Conservation (phyloP, 2,888 invertebrate genomes). For the Uloborus plumipes region DNA sequence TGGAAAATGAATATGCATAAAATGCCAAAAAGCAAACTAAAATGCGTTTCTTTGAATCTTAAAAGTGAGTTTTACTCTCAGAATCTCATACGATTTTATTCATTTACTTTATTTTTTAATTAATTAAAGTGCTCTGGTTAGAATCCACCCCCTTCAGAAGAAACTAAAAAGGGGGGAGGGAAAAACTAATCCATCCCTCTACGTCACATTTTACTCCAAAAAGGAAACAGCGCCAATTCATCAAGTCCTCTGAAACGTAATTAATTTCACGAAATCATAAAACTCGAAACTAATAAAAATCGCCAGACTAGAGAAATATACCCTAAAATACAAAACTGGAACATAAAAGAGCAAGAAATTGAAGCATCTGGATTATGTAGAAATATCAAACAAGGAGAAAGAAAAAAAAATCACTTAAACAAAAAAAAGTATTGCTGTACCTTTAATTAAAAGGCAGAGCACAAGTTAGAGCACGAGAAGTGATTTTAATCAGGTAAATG, state of each 20-base stretch:
- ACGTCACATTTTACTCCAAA: too few species aligned
- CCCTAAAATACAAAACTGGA: neutral
- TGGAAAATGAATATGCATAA: too few species aligned
- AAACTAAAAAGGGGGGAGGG: too few species aligned
- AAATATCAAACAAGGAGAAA: conserved; percentile 29
- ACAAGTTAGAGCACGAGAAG: too few species aligned
- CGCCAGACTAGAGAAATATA: neutral
- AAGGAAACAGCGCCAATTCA: too few species aligned
- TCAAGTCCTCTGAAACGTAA: conserved; percentile 15
- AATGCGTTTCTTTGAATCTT: too few species aligned
- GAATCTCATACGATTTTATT: too few species aligned
- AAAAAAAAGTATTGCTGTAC: conserved; percentile 39
- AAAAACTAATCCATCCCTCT: too few species aligned
- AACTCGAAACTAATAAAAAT: conserved; percentile 34
- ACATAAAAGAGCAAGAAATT: too few species aligned
- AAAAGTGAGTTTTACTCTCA: too few species aligned
- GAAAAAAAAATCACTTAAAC: conserved; percentile 44
- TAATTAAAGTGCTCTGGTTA: conserved; percentile 20
- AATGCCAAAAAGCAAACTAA: too few species aligned
- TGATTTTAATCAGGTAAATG: conserved; percentile 52
- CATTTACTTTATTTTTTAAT: conserved; percentile 2
- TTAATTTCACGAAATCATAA: conserved; percentile 37
- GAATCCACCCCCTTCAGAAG: neutral
- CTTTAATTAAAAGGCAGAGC: conserved; percentile 55
- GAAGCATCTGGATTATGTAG: conserved; percentile 49